Evolutionary conservation across 2,113 vertebrate genomes (phyloP).

Genomic region (Narcine bancroftii): DNA sequence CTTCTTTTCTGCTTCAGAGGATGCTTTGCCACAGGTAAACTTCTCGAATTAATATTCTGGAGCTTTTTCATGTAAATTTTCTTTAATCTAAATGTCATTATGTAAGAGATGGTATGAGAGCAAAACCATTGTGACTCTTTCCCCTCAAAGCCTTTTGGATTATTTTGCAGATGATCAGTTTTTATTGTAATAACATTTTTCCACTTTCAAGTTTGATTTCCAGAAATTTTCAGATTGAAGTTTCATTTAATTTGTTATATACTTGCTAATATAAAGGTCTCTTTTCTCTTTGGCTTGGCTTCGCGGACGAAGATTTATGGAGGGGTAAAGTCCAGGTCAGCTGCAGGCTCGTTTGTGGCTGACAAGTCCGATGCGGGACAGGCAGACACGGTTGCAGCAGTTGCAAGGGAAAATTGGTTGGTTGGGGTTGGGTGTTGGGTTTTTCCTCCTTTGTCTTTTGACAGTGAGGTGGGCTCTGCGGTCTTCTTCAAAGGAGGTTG

Average conservation of each 20-base stretch:
- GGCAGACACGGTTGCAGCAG: too few species aligned
- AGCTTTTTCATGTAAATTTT: neutral
- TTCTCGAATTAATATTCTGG: neutral
- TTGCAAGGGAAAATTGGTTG: too few species aligned
- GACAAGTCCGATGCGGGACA: too few species aligned
- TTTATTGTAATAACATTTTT: neutral
- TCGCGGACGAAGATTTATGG: too few species aligned
- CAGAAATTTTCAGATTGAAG: neutral
- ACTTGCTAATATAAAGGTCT: neutral
- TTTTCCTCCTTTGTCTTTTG: too few species aligned
- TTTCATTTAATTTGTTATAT: neutral
- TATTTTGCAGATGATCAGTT: neutral
- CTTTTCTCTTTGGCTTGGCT: too few species aligned
- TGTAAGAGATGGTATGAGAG: neutral
- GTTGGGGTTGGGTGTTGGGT: too few species aligned
- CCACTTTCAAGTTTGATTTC: neutral
- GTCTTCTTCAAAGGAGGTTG: too few species aligned
- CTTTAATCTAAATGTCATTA: neutral
- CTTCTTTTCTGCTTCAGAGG: constrained; percentile 91
- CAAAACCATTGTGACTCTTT: neutral
- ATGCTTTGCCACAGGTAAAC: constrained; percentile 81
- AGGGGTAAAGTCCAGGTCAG: too few species aligned
- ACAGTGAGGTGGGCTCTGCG: too few species aligned
- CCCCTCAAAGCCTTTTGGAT: neutral
- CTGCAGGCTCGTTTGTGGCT: too few species aligned